A percentile compares a stretch with the other conserved stretches of the same genome.
phyloP scores from a whole-genome alignment of 2,113 vertebrate species.

The Serinus canaria region DNA sequence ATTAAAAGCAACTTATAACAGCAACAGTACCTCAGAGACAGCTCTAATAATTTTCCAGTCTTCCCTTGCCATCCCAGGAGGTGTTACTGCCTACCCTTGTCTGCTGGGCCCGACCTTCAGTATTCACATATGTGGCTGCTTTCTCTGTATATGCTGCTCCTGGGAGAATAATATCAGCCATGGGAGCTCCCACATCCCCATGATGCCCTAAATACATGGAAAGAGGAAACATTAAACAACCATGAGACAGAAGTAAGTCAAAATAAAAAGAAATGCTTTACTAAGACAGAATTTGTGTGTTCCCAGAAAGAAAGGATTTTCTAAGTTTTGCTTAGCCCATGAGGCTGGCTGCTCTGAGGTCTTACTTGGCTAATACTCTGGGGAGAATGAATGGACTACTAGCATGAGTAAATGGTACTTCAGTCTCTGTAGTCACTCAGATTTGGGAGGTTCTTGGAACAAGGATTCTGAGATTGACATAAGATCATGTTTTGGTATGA shows the following conservation, averaged over 20 bases:
- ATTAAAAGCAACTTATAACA: not conserved
- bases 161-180: constrained; percentile 92
- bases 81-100: constrained; percentile 90
- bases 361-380: not conserved
- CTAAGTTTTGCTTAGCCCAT: not conserved
- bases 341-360: not conserved
- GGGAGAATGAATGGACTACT: not conserved
- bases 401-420: not conserved
- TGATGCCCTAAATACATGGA: constrained; percentile 84
- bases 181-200: constrained; percentile 89
- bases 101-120: constrained; percentile 92
- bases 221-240: not conserved
- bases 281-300: not conserved
- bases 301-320: not conserved
- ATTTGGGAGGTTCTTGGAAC: not conserved
- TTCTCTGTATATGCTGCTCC: constrained; percentile 97
- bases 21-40: constrained; percentile 86
- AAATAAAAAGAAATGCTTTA: not conserved
- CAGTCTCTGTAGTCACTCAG: not conserved
- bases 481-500: not conserved
- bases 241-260: not conserved
- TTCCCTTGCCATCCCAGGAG: constrained; percentile 92
- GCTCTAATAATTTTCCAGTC: constrained; percentile 97
- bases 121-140: constrained; percentile 91
- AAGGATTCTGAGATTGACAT: not conserved